Base-by-base conservation (phyloP, 2,113 vertebrate species). In the Eidolon helvum region DNA sequence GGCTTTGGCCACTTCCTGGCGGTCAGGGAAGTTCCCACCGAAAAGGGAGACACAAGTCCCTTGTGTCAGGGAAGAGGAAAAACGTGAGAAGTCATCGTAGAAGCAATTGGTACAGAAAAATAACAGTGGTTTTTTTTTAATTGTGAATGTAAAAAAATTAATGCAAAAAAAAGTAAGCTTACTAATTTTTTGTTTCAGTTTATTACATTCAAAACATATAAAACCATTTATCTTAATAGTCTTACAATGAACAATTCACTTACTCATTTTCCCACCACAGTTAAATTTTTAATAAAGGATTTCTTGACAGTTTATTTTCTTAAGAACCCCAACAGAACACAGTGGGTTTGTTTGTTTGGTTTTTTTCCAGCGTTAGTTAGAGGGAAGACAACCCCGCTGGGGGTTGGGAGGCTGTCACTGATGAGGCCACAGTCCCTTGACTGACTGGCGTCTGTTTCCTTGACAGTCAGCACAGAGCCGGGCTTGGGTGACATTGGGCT, bases 281-380 rank as follows among this genome's bases (percentile, higher is more conserved):
- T 96, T 92, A 96, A 94, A 96, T 97, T 79, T 96, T 96, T 96
- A 95, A 94, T 95, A 84, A 92, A 85, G 95, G 75, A 77, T 92
- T 85, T 87, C 75, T 61, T 86, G 91, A 82, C 82, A 77, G 33
- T 82, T 91, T 92, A 53, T 91, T 92, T 88, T 61, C 86, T 89
- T 97, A 77, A 97, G 84, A 96, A 82, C 71, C 77, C 69, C 77
- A 57, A 22, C 18, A 93, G 71, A 97, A 72, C 33, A 19, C 21
- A 30, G 80, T 22, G 75, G 30, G 22, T 50, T 48, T 48, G 11
- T 48, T 48, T 12, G 6, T 48, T 48, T 48, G 48, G 2, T 28
- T 33, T 66, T 21, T 83, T 33, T 33, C 48, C 38, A 26, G 28
- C 33, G 9, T 59, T 40, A 16, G 38, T 16, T 16, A 48, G 35